Evolutionary conservation across 2,113 vertebrate genomes (phyloP).

Genomic region (Cheirogaleus medius): DNA sequence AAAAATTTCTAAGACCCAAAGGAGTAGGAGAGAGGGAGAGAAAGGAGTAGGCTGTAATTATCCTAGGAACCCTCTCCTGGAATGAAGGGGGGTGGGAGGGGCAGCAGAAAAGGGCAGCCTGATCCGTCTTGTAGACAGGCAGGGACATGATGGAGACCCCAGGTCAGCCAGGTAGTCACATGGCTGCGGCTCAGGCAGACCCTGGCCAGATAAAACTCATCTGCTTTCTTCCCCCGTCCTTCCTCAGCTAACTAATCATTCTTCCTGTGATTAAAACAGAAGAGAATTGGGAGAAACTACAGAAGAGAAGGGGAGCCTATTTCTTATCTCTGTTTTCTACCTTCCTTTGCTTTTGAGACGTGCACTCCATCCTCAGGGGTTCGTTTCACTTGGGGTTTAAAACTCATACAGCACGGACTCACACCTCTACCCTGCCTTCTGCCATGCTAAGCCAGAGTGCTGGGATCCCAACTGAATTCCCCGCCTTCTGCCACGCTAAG

Average conservation of each 20-base stretch:
- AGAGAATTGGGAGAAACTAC: background rate
- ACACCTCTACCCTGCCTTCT: rapidly evolving
- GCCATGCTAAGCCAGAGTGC: background rate
- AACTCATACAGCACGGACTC: background rate
- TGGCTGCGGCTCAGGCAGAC: conserved; percentile 43
- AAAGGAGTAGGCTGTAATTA: conserved; percentile 46
- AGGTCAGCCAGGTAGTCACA: conserved; percentile 63
- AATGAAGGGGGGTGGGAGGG: background rate
- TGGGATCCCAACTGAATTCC: no score
- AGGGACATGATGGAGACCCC: conserved; percentile 69
- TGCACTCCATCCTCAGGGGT: background rate
- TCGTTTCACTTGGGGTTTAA: background rate
- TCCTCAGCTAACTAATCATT: conserved; percentile 29
- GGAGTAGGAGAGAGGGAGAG: background rate
- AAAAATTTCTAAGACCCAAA: background rate
- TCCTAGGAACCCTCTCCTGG: conserved; percentile 50
- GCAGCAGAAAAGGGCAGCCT: background rate
- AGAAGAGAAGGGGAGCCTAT: background rate
- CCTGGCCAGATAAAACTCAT: conserved; percentile 69
- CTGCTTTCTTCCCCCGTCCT: conserved; percentile 46
- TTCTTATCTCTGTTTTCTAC: conserved; percentile 12
- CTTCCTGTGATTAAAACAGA: conserved; percentile 56
- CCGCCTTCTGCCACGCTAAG: rapidly evolving
- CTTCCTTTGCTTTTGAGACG: background rate
- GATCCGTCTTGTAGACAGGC: conserved; percentile 70